Percentiles rank a stretch among this genome's conserved stretches.
These are phyloP conservation scores for Bos javanicus DNA, from an alignment of 2,113 vertebrate species.

Conservation along the genomic window DNA sequence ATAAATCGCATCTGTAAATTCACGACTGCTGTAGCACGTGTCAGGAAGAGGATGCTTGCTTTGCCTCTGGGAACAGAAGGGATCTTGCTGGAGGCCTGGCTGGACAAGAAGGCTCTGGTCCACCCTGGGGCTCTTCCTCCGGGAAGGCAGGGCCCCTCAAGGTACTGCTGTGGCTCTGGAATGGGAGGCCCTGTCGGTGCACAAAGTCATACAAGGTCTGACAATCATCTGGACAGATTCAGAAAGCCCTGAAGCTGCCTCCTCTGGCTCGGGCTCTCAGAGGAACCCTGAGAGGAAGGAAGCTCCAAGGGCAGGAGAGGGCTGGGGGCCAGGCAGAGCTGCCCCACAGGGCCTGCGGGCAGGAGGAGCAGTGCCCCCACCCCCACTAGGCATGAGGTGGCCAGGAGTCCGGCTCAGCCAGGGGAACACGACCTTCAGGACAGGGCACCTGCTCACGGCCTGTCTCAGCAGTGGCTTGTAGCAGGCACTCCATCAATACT, in stretches of 20 bases:
- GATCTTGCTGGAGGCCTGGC: rapidly evolving
- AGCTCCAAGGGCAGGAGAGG: neutral
- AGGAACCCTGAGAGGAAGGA: neutral
- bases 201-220: neutral
- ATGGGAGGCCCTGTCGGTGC: rapidly evolving
- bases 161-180: neutral
- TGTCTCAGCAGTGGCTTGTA: neutral
- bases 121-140: neutral
- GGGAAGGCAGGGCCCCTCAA: neutral
- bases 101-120: neutral
- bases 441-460: no score
- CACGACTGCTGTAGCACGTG: neutral
- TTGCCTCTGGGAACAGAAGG: neutral
- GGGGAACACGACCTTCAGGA: neutral
- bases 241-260: neutral
- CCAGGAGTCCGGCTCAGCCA: rapidly evolving
- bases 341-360: neutral
- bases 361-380: rapidly evolving
- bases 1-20: rapidly evolving
- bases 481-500: rapidly evolving
- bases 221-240: neutral
- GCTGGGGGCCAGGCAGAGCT: neutral
- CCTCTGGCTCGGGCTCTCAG: neutral
- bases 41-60: neutral
- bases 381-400: rapidly evolving